Conservation (phyloP, 2,797 vertebrate genomes). For the Lacerta bilineata region DNA sequence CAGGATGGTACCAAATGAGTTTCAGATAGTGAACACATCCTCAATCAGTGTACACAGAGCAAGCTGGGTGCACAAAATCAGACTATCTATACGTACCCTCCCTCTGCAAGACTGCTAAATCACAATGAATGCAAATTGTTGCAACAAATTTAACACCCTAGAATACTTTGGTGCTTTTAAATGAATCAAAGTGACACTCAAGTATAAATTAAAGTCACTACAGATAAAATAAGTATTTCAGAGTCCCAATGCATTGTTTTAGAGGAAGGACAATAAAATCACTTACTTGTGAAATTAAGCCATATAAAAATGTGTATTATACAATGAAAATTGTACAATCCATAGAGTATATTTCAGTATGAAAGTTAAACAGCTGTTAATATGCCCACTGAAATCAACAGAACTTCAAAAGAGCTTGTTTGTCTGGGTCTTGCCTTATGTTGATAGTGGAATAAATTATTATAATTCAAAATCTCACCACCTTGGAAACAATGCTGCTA, state of each 20-base stretch:
- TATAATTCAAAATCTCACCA: constrained; percentile 41
- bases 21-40: background rate
- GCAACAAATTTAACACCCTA: background rate
- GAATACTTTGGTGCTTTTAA: background rate
- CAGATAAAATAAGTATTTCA: background rate
- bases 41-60: background rate
- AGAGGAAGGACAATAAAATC: background rate
- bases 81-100: background rate
- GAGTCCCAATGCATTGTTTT: constrained; percentile 58
- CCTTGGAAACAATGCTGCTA: constrained; percentile 51
- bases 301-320: constrained; percentile 4
- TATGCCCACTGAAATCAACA: background rate
- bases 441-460: constrained; percentile 34
- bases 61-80: background rate
- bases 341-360: background rate
- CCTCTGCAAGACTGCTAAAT: background rate
- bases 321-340: background rate
- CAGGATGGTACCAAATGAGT: background rate
- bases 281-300: background rate
- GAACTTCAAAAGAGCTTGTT: background rate
- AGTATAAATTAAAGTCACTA: background rate
- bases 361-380: constrained; percentile 2
- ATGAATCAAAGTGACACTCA: background rate
- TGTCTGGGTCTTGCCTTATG: background rate
- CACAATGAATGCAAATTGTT: constrained; percentile 2